A percentile compares a stretch with the other conserved stretches of the same genome.
These are phyloP conservation scores for Drosophila nr. medialis DNA, from an alignment of 2,888 invertebrate species.

Conservation along the genomic window DNA sequence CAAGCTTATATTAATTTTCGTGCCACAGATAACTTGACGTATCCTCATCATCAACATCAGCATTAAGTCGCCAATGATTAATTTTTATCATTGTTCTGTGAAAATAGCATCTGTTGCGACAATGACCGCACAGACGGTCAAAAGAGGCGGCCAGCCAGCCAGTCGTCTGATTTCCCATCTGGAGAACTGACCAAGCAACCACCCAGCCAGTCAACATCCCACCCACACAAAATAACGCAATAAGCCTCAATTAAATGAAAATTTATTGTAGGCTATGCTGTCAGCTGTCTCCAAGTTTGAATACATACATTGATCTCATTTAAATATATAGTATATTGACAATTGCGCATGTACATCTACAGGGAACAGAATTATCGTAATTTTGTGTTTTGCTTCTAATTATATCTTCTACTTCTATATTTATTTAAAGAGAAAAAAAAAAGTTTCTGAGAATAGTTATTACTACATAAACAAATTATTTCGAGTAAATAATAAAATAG, in stretches of 20 bases:
- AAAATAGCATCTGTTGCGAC: conserved; percentile 72
- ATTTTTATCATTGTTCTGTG: conserved; percentile 67
- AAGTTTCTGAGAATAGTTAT: neutral
- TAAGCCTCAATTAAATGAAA: conserved; percentile 75
- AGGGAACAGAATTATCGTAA: neutral
- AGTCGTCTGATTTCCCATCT: conserved; percentile 33
- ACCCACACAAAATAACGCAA: conserved; percentile 53
- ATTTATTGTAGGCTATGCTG: conserved; percentile 68
- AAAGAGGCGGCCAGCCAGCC: conserved; percentile 17
- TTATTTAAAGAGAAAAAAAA: neutral
- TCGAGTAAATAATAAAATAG: neutral
- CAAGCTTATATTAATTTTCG: conserved; percentile 17
- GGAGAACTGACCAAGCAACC: conserved; percentile 36
- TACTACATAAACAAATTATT: neutral
- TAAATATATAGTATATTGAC: conserved; percentile 10
- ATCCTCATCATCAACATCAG: conserved; percentile 37
- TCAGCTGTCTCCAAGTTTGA: conserved; percentile 20
- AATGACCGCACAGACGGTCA: conserved; percentile 60
- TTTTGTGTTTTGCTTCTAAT: conserved; percentile 31
- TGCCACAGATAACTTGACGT: conserved; percentile 31
- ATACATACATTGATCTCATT: conserved; percentile 9
- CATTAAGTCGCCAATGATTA: conserved; percentile 68
- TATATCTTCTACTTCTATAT: neutral
- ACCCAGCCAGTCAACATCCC: neutral
- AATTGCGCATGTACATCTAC: neutral